Evolutionary conservation across 2,113 vertebrate genomes (phyloP).

Genomic region (Rhipidura dahli): DNA sequence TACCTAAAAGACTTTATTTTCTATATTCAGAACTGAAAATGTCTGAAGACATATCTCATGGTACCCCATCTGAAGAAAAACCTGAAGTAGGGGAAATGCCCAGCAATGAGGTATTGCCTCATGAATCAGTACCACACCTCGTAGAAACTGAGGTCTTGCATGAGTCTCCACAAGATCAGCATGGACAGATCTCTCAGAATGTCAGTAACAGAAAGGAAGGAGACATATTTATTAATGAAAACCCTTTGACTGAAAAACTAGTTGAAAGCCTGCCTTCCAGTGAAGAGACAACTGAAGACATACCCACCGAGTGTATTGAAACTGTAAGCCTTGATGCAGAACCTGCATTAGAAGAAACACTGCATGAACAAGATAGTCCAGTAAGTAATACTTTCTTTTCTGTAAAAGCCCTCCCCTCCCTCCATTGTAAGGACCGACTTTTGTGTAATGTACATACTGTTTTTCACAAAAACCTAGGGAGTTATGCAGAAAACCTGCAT

Average conservation of each 20-base stretch:
- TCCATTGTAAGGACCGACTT: background rate
- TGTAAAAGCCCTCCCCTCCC: background rate
- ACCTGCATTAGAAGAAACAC: constrained; percentile 38
- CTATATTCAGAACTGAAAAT: constrained; percentile 65
- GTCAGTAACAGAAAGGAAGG: background rate
- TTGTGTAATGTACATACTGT: background rate
- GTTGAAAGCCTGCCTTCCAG: background rate
- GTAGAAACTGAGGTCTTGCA: background rate
- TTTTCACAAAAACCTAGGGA: background rate
- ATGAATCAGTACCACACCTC: background rate
- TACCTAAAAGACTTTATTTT: background rate
- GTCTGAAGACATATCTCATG: constrained; percentile 53
- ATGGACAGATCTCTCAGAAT: background rate
- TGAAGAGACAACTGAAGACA: background rate
- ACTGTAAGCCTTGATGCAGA: constrained; percentile 74
- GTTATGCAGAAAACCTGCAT: background rate
- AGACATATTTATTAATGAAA: background rate
- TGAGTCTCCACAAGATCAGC: background rate
- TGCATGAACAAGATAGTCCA: constrained; percentile 39
- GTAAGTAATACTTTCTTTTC: constrained; percentile 55
- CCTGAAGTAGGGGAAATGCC: background rate
- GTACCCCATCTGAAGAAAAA: constrained; percentile 21
- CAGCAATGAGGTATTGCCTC: background rate
- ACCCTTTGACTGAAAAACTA: background rate
- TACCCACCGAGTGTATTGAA: constrained; percentile 63